Base-by-base conservation (phyloP, 2,888 invertebrate genomes). In the Eurytoma adleriae region DNA sequence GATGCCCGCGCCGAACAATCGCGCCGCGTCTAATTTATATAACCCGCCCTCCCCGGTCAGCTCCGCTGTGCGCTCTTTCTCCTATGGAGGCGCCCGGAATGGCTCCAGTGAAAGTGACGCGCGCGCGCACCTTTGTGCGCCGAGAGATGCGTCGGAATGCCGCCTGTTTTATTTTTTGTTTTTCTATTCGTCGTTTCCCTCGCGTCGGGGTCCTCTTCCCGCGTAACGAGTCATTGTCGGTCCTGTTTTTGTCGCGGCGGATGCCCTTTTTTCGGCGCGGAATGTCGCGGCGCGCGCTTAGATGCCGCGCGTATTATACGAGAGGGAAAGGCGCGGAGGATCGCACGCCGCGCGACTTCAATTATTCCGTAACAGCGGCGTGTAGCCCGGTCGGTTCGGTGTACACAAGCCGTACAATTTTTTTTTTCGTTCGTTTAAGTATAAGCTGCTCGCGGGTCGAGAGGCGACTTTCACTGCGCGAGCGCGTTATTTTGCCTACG, bases 11-110 rank as follows among this genome's bases (percentile, higher is more conserved):
- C 0, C 40, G 40, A 5, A 40, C 40, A 40, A 40, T 40, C 40
- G 40, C 40, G 54, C 16, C 54, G 54, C 84, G 82, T 85, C 85
- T 82, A 86, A 87, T 88, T 88, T 88, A 88, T 88, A 86, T 88
- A 88, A 88, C 85, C 81, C 82, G 54, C 27, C 30, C 67, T 12
- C 61, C 70, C 73, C 81, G 82, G 81, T 82, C 84, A 72, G 79
- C 75, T 83, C 82, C 24, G 24, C 24, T 2, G 86, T 61, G 48
- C 64, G 50, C 48, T 66, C 76, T 61, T 79, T 78, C 78, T 78
- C 59, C 70, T 73, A 48, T n/a, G 57, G 57, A 30, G 48, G 5
- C 59, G 52, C 66, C 52, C 20, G 62, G 71, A 70, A 76, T 56
- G 71, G 75, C 57, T 64, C 40, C 59, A 71, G 79, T 80, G 79